Evolutionary conservation across 2,888 invertebrate genomes (phyloP), one percentile per base, ranked within the genome.

Genomic region (Syrphus vitripennis): DNA sequence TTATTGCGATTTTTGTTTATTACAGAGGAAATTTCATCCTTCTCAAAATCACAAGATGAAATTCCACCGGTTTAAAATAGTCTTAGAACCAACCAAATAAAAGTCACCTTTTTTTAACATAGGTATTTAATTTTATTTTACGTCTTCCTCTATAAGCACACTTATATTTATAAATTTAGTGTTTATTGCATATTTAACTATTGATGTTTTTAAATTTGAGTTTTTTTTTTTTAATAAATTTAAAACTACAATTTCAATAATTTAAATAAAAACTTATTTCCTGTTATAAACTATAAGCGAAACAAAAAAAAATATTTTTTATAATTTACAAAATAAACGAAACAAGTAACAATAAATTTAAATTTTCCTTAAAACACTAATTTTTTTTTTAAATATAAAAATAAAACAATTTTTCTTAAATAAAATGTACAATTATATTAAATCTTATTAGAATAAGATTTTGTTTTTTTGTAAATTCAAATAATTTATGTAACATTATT

Each of bases 401-500:
- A 67, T 37, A 59, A 82, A 50, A 37, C 31, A 67, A 55, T 59
- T 37, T 50, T 59, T 5, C 50, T 63, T 63, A 74, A 75, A 59
- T 65, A 75, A 75, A 84, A 83, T 78, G 12, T 78, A 78, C 69
- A 70, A 45, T 42, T 50, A 50, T n/a, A 50, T 45, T 59, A 37
- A 34, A 21, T 26, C 0, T 0, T 61, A 76, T 59, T 34, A 67
- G 59, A 80, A 59, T n/a, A n/a, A n/a, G n/a, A n/a, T n/a, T 61
- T 19, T 16, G 14, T 37, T 10, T 37, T 40, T 29, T 61, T 57
- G 42, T 26, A 31, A 12, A 4, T 50, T 50, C n/a, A 31, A 80
- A 84, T 84, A 84, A 84, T 61, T 80, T 80, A 77, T 69, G 67
- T 55, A 72, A 80, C 74, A 79, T 71, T 48, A 31, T 16, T 50